Percentiles rank a stretch among this genome's conserved stretches.
phyloP scores from a whole-genome alignment of 2,888 invertebrate species.

The Gari tellinella region DNA sequence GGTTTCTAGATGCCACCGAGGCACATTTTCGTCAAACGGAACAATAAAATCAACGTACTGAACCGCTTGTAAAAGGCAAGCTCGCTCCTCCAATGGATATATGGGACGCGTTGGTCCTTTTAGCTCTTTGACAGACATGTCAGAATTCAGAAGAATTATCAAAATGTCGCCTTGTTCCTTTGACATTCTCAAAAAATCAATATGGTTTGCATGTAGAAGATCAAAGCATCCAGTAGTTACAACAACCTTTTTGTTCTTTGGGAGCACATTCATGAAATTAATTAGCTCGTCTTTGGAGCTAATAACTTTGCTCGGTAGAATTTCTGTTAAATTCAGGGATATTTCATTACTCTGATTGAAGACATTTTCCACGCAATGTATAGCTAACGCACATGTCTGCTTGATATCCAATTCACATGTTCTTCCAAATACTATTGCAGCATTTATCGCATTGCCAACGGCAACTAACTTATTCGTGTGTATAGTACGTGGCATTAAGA shows the following conservation, averaged over 20 bases:
- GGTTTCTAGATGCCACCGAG: constrained; percentile 23
- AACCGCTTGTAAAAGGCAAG: constrained; percentile 10
- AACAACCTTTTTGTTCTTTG: constrained; percentile 3
- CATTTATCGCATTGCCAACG: too few relatives aligned
- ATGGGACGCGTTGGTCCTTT: constrained; percentile 27
- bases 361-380: too few relatives aligned
- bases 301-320: too few relatives aligned
- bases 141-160: constrained; percentile 13
- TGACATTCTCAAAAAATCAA: constrained; percentile 3
- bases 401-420: too few relatives aligned
- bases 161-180: constrained; percentile 14
- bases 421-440: too few relatives aligned
- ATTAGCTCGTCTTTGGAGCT: too few relatives aligned
- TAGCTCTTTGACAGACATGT: constrained; percentile 14
- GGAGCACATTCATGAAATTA: too few relatives aligned
- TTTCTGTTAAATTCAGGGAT: too few relatives aligned
- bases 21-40: constrained; percentile 14
- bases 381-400: too few relatives aligned
- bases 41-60: constrained; percentile 35
- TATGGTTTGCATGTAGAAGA: constrained; percentile 14
- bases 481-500: too few relatives aligned
- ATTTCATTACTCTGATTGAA: too few relatives aligned
- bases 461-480: too few relatives aligned
- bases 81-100: constrained; percentile 7
- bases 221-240: constrained; percentile 38